phyloP scores from a whole-genome alignment of 2,113 vertebrate species.

The Tetrao urogallus region DNA sequence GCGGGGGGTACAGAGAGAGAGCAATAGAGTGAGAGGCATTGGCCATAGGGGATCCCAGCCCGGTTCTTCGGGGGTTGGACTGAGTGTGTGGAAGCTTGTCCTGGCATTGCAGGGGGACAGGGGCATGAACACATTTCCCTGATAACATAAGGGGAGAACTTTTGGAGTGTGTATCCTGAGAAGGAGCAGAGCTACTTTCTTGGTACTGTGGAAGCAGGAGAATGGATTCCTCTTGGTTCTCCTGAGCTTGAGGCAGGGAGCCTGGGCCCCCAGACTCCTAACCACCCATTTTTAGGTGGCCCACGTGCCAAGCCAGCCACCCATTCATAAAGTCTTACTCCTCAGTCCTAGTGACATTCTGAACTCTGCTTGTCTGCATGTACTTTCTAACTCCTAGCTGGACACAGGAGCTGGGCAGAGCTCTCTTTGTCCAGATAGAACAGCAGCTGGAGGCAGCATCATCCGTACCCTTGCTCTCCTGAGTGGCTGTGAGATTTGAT shows the following conservation, averaged over 20 bases:
- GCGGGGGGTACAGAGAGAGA: slow-evolving; percentile 61
- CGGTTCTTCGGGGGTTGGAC: slow-evolving; percentile 36
- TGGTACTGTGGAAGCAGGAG: background rate
- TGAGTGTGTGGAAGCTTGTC: slow-evolving; percentile 66
- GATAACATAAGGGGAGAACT: background rate
- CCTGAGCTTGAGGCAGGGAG: background rate
- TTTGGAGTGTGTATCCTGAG: background rate
- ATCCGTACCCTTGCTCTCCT: background rate
- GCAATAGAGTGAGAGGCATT: slow-evolving; percentile 67
- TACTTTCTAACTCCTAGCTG: slow-evolving; percentile 27
- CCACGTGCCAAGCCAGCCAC: background rate
- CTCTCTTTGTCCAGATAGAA: slow-evolving; percentile 24
- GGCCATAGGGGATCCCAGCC: slow-evolving; percentile 42
- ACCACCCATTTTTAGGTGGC: background rate
- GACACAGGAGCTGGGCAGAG: slow-evolving; percentile 26
- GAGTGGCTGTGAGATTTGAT: background rate
- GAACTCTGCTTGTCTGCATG: background rate
- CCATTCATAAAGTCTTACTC: background rate
- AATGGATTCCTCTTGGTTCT: background rate
- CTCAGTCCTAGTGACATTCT: background rate
- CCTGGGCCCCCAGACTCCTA: background rate
- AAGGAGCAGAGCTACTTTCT: background rate
- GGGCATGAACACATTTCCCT: background rate
- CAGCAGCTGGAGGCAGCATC: slow-evolving; percentile 25
- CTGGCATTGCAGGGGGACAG: slow-evolving; percentile 59